These are phyloP conservation scores for Lichenostomus cassidix DNA, from an alignment of 2,113 vertebrate species.

Conservation along the genomic window DNA sequence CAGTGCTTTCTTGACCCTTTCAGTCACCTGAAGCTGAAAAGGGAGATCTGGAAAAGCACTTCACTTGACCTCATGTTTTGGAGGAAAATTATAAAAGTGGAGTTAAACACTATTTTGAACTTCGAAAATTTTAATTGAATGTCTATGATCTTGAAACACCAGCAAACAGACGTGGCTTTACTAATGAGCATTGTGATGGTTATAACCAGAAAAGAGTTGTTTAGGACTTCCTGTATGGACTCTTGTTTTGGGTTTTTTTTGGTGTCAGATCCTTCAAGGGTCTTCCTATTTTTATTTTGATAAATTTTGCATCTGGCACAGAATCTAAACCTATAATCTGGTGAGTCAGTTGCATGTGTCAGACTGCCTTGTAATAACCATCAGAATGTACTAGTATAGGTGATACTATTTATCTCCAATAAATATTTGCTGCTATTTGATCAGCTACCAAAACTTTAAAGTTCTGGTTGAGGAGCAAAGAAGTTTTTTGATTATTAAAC, in stretches of 20 bases:
- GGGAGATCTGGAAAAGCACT: background rate
- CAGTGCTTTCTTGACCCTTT: conserved; percentile 20
- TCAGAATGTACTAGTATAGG: background rate
- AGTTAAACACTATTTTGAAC: background rate
- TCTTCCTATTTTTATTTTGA: background rate
- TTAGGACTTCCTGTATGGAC: background rate
- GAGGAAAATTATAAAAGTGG: conserved; percentile 1
- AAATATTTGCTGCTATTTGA: background rate
- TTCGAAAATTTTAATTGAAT: background rate
- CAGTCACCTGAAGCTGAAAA: background rate
- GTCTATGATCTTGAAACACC: background rate
- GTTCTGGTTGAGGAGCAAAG: background rate
- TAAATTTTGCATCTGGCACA: conserved; percentile 23
- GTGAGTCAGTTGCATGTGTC: background rate
- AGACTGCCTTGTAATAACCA: background rate
- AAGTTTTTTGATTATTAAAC: background rate
- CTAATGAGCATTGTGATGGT: conserved; percentile 5
- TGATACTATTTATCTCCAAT: background rate
- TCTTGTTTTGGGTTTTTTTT: background rate
- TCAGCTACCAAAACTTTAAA: background rate
- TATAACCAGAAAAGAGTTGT: background rate
- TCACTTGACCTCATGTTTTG: background rate
- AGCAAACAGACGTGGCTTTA: background rate
- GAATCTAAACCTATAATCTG: background rate
- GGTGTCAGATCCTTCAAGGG: background rate